Evolutionary conservation across 2,888 invertebrate genomes (phyloP).

Genomic region (Agriopis marginaria): DNA sequence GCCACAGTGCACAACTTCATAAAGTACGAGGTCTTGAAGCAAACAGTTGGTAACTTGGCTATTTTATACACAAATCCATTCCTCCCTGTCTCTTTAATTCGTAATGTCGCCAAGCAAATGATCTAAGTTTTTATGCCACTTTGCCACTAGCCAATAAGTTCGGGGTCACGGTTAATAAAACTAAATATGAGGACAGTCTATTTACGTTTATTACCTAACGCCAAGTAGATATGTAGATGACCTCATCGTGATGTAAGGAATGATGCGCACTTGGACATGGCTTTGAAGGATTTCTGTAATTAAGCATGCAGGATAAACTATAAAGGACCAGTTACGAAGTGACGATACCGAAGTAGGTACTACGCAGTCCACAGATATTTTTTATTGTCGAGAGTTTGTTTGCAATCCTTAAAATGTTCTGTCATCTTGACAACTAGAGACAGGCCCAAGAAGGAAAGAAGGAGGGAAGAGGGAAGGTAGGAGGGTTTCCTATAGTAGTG

Average conservation of each 20-base stretch:
- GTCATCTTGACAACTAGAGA: too few relatives aligned
- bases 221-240: conserved; percentile 32
- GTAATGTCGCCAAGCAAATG: background rate
- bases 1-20: too few relatives aligned
- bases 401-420: too few relatives aligned
- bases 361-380: too few relatives aligned
- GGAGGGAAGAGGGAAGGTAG: too few relatives aligned
- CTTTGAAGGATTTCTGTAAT: conserved; percentile 21
- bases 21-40: too few relatives aligned
- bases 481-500: too few relatives aligned
- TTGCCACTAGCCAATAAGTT: conserved; percentile 2
- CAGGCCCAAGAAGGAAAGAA: too few relatives aligned
- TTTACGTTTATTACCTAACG: conserved; percentile 57
- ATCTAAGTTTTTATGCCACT: background rate
- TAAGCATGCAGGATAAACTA: conserved; percentile 16
- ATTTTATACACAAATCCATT: too few relatives aligned
- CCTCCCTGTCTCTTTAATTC: background rate
- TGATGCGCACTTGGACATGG: conserved; percentile 6
- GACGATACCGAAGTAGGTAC: background rate
- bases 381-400: too few relatives aligned
- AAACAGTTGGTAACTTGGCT: too few relatives aligned
- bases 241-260: conserved; percentile 15
- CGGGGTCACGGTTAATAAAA: conserved; percentile 26
- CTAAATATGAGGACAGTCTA: conserved; percentile 48
- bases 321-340: background rate